These are phyloP conservation scores for Panagrolaimus sp. DNA, from an alignment of 1,140 invertebrate genomes.

Conservation along the genomic window DNA sequence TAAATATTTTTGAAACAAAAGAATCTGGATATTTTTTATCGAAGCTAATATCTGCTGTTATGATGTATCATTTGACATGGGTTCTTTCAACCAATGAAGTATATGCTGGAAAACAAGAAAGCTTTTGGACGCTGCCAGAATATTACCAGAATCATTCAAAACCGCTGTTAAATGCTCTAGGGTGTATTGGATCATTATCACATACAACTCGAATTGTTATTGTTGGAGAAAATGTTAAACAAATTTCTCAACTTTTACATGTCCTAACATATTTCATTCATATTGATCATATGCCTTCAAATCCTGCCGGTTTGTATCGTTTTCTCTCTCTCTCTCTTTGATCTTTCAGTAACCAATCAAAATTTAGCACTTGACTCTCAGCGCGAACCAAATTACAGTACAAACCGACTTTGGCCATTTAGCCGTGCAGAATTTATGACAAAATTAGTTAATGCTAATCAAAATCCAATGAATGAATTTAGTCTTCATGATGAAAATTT, in stretches of 20 bases:
- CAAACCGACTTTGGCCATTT: background rate
- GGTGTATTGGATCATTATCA: background rate
- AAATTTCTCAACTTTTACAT: background rate
- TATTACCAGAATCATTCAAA: background rate
- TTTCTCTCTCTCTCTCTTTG: no score
- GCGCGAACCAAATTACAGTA: background rate
- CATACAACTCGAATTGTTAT: conserved; percentile 7
- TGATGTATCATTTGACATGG: conserved; percentile 10
- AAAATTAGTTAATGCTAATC: no score
- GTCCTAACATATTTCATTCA: background rate
- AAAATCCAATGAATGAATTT: no score
- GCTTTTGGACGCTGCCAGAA: background rate
- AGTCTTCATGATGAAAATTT: background rate
- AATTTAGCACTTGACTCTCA: no score
- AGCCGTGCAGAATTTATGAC: background rate
- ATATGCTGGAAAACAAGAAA: background rate
- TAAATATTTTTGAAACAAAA: background rate
- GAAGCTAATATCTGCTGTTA: background rate
- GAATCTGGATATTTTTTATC: conserved; percentile 3
- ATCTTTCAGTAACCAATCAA: no score
- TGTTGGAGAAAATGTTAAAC: background rate
- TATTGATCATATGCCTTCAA: background rate
- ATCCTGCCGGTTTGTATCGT: no score
- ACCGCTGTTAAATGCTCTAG: background rate
- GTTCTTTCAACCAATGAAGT: background rate